phyloP scores from a whole-genome alignment of 2,113 vertebrate genomes.

The Erythrocercus mccallii region DNA sequence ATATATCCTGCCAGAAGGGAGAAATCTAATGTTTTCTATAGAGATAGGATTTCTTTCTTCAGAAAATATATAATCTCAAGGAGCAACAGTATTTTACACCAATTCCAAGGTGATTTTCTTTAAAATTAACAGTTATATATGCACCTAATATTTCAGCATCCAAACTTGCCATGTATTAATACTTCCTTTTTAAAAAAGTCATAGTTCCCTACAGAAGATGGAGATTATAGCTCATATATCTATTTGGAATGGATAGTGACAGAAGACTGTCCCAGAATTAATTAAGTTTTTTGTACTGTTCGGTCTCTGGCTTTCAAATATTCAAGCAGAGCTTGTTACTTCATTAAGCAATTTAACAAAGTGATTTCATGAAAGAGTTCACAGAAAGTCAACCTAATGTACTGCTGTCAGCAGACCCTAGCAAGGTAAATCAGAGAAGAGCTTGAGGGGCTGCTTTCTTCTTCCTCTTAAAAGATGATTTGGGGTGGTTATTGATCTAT shows the following conservation, averaged over 20 bases:
- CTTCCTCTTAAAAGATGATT: neutral
- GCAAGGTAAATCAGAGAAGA: neutral
- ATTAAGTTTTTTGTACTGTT: neutral
- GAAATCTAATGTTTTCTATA: neutral
- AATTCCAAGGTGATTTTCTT: neutral
- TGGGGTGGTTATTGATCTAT: neutral
- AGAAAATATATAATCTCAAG: neutral
- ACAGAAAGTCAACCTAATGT: neutral
- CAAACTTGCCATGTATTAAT: neutral
- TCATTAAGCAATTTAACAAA: neutral
- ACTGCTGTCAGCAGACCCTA: neutral
- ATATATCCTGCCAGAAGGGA: neutral
- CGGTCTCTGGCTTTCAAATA: neutral
- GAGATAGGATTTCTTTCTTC: neutral
- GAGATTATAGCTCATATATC: neutral
- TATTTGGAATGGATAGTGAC: neutral
- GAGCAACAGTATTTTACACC: neutral
- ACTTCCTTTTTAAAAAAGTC: neutral
- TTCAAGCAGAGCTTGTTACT: neutral
- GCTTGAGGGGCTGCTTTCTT: neutral
- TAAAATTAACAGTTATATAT: neutral
- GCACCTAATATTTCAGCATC: neutral
- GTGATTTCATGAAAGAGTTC: neutral
- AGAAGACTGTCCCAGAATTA: neutral
- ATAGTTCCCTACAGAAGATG: neutral